phyloP scores from a whole-genome alignment of 2,888 invertebrate genomes.

The Coelopa pilipes region DNA sequence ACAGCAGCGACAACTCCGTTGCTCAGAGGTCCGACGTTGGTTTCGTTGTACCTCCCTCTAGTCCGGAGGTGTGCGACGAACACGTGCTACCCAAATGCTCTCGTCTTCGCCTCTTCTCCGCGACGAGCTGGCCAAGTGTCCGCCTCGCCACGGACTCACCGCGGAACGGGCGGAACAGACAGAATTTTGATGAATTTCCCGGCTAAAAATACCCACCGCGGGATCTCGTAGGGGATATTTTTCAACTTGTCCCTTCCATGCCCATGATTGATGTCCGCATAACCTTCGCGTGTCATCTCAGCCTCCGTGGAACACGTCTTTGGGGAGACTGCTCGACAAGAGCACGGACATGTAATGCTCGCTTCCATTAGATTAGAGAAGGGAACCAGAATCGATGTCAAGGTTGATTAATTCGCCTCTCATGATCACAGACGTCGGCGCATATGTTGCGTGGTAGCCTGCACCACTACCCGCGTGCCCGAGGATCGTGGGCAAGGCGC shows the following conservation, averaged over 20 bases:
- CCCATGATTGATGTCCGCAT: slow-evolving; percentile 13
- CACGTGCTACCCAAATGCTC: neutral
- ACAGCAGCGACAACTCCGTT: too few relatives aligned
- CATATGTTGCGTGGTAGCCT: too few relatives aligned
- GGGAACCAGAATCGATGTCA: too few relatives aligned
- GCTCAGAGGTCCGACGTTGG: neutral
- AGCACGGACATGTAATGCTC: too few relatives aligned
- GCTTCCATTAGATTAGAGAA: too few relatives aligned
- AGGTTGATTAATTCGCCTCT: too few relatives aligned
- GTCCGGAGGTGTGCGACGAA: neutral
- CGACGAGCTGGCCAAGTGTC: neutral
- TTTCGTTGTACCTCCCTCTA: too few relatives aligned
- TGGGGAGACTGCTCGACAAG: too few relatives aligned
- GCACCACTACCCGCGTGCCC: too few relatives aligned
- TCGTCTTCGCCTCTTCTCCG: neutral
- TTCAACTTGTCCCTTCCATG: slow-evolving; percentile 2
- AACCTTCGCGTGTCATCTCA: slow-evolving; percentile 16
- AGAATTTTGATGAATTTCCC: slow-evolving; percentile 14
- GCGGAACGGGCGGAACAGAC: neutral
- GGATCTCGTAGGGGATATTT: neutral
- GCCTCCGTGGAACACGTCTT: neutral
- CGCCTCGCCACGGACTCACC: neutral
- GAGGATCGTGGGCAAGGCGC: too few relatives aligned
- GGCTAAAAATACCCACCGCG: neutral
- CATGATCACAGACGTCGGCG: too few relatives aligned